A percentile compares a stretch with the other conserved stretches of the same genome.
Evolutionary conservation across 2,888 invertebrate species (phyloP).

Genomic region (Belgica antarctica): DNA sequence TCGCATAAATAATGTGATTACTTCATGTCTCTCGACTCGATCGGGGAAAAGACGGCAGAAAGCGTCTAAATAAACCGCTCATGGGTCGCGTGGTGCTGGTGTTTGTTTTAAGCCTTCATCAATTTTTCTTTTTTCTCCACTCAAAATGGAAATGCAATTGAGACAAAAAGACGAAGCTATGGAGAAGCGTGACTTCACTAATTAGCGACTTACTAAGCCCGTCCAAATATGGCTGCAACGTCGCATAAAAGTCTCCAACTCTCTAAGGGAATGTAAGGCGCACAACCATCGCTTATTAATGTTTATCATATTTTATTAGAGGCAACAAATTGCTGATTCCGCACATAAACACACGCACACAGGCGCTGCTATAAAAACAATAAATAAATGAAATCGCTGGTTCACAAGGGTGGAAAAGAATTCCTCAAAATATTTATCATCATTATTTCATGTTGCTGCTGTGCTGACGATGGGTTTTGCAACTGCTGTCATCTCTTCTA

Average conservation of each 20-base stretch:
- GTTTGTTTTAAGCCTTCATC: constrained; percentile 7
- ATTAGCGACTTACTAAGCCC: not conserved
- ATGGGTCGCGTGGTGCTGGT: constrained; percentile 23
- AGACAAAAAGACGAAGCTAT: not conserved
- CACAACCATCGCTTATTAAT: constrained; percentile 37
- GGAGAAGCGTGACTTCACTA: constrained; percentile 12
- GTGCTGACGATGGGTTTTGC: constrained; percentile 39
- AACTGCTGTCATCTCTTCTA: constrained; percentile 25
- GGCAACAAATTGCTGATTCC: constrained; percentile 35
- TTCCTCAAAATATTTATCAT: constrained; percentile 42
- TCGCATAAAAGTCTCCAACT: not conserved
- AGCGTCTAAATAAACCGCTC: not conserved
- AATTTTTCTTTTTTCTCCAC: too few species aligned
- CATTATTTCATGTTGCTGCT: constrained; percentile 41
- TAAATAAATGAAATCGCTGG: not conserved
- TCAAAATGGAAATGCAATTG: not conserved
- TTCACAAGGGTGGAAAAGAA: constrained; percentile 7
- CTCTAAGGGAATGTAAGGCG: not conserved
- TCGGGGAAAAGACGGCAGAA: not conserved
- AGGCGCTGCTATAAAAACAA: not conserved
- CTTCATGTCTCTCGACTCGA: constrained; percentile 10
- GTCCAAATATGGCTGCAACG: not conserved
- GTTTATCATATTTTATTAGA: constrained; percentile 42
- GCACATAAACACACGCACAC: constrained; percentile 19
- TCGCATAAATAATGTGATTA: constrained; percentile 43